Percentiles rank a stretch among this genome's conserved stretches.
phyloP scores from a whole-genome alignment of 2,113 vertebrate species.

The Cheirogaleus medius region DNA sequence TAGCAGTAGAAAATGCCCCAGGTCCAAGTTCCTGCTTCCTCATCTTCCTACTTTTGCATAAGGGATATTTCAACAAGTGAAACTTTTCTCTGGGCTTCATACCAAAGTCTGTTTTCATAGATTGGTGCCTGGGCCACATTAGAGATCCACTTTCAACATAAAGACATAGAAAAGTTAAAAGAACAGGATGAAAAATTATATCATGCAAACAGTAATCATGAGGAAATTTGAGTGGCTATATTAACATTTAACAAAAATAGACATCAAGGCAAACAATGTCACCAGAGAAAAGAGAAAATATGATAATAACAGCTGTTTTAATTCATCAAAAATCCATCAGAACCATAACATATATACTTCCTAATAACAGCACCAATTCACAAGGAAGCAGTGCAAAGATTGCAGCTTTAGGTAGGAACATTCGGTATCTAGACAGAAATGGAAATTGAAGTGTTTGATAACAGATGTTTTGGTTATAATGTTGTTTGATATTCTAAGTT shows the following conservation, averaged over 20 bases:
- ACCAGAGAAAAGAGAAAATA: not conserved
- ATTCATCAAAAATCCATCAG: not conserved
- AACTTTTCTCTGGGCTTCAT: not conserved
- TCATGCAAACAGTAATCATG: not conserved
- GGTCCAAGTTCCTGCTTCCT: not conserved
- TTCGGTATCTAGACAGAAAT: not conserved
- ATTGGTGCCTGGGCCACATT: not conserved
- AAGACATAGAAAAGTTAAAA: not conserved
- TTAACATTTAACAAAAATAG: not conserved
- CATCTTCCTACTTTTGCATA: not conserved
- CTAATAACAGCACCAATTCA: not conserved
- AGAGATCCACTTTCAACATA: not conserved
- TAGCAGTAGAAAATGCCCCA: not conserved
- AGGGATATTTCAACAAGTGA: not conserved
- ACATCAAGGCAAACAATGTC: not conserved
- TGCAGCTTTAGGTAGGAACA: not conserved
- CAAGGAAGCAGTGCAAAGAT: not conserved
- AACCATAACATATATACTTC: not conserved
- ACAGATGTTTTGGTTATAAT: not conserved
- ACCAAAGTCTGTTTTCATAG: not conserved
- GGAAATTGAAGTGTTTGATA: not conserved
- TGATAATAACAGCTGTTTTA: not conserved
- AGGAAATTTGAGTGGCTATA: not conserved
- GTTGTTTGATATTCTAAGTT: not conserved
- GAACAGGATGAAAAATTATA: not conserved